Conservation (phyloP, 1,140 invertebrate species). For the Pseudomyrmex concolor region DNA sequence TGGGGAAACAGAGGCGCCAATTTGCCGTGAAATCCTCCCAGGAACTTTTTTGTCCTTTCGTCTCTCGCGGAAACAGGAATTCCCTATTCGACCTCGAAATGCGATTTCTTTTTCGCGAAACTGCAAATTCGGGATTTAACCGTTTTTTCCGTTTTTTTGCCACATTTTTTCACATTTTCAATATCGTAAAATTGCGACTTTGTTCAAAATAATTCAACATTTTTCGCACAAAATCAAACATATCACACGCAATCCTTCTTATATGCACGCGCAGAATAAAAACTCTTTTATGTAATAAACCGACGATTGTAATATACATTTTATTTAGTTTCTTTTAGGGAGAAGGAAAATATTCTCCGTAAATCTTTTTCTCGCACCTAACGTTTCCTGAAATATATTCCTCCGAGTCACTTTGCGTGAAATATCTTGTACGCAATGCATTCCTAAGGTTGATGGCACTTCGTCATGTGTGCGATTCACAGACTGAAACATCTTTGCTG, state of each 20-base stretch:
- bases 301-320: not conserved
- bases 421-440: slow-evolving; percentile 2
- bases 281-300: not conserved
- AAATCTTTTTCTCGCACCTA: not conserved
- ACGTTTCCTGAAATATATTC: slow-evolving; percentile 26
- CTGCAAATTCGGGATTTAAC: slow-evolving; percentile 15
- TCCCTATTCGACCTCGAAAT: slow-evolving; percentile 37
- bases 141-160: not conserved
- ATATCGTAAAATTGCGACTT: slow-evolving; percentile 37
- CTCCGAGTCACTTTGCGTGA: not conserved
- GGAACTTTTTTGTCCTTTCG: slow-evolving; percentile 6
- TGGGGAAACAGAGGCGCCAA: slow-evolving; percentile 45
- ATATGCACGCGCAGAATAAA: too few relatives aligned
- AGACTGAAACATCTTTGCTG: slow-evolving; percentile 98
- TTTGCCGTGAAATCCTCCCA: slow-evolving; percentile 51
- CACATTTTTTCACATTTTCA: slow-evolving; percentile 38
- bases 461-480: slow-evolving; percentile 72
- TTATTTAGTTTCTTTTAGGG: not conserved
- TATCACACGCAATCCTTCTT: not conserved
- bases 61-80: not conserved
- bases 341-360: not conserved
- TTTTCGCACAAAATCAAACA: not conserved
- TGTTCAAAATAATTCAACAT: not conserved
- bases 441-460: not conserved
- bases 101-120: slow-evolving; percentile 25